Conservation (phyloP, 1,140 invertebrate species). For the Scaptomyza graminum region DNA sequence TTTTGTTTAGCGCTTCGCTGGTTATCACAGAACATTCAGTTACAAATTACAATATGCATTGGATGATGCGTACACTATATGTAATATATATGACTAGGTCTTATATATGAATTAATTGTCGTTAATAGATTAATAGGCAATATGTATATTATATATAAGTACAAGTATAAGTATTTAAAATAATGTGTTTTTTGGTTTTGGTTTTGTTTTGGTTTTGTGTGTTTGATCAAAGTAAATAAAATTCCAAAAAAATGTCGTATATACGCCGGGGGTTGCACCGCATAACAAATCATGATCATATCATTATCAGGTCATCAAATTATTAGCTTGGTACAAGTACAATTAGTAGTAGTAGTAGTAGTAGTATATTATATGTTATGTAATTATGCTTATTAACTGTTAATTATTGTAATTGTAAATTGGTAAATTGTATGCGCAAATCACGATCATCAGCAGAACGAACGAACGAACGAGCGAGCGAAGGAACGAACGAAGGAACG, state of each 20-base stretch:
- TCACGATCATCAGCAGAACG: slow-evolving; percentile 80
- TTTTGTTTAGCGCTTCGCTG: slow-evolving; percentile 46
- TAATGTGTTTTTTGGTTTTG: slow-evolving; percentile 29
- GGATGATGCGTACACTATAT: slow-evolving; percentile 76
- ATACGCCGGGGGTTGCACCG: slow-evolving; percentile 76
- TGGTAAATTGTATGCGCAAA: slow-evolving; percentile 69
- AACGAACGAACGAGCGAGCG: slow-evolving; percentile 67
- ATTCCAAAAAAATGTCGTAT: slow-evolving; percentile 70
- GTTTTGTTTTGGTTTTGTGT: slow-evolving; percentile 3
- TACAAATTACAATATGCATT: slow-evolving; percentile 80
- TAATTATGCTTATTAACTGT: slow-evolving; percentile 54
- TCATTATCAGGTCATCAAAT: slow-evolving; percentile 65
- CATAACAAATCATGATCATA: slow-evolving; percentile 77
- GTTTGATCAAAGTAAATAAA: slow-evolving; percentile 40
- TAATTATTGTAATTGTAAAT: slow-evolving; percentile 15
- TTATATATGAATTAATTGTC: slow-evolving; percentile 48
- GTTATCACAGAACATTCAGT: slow-evolving; percentile 78
- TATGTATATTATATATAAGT: slow-evolving; percentile 47
- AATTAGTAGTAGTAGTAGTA: slow-evolving; percentile 32
- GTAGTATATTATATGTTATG: slow-evolving; percentile 33
- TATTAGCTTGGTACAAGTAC: slow-evolving; percentile 53
- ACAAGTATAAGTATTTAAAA: slow-evolving; percentile 64
- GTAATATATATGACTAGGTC: slow-evolving; percentile 50
- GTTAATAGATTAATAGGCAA: slow-evolving; percentile 39
- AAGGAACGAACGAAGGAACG: slow-evolving; percentile 65